Base-by-base conservation (phyloP, 2,113 vertebrate species). In the Zosterops borbonicus region DNA sequence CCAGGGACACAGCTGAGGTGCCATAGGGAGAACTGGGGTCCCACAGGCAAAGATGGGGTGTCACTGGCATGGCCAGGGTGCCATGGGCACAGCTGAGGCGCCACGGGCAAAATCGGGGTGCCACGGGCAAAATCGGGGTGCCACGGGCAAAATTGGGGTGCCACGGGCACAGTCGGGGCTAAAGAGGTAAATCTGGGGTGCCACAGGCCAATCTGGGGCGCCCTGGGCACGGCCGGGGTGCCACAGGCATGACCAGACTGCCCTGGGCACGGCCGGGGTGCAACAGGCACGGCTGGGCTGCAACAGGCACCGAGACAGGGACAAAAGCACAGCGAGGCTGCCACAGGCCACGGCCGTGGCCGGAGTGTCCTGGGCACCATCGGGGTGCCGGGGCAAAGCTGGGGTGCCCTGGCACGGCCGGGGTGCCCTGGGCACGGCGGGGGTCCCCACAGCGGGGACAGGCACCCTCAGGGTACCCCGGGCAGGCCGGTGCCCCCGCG, bases 1-100 rank as follows among this genome's bases (percentile, higher is more conserved):
- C 2, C 20, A 28, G 0, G 0, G 31, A 7, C 11, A 53, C 0
- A 3, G 6, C 0, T 3, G 4, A 6, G 14, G 33, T 58, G 55
- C 5, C 33, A 58, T 22, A 13, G 56, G 33, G 7, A 52, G 1
- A 39, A 4, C 8, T 14, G 12, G 53, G 53, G 49, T 53, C 22
- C 16, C 16, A 71, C 4, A 3, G 16, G 50, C 8, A 55, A 5
- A 41, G 28, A 5, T 9, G n/a, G 47, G 67, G 28, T 71, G 67
- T 11, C 47, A 20, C 3, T 10, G 47, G n/a, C 47, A 37, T 20
- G 29, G 53, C 53, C 13, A 7, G 41, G 53, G 35, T 31, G 29
- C 12, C 29, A 35, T 4, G 1, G 47, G 7, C 39, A 37, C 0
- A 5, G 3, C 1, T 2, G 6, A 42, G 33, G 35, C 21, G 19